phyloP scores from a whole-genome alignment of 2,113 vertebrate genomes.

The Malurus cyaneus region DNA sequence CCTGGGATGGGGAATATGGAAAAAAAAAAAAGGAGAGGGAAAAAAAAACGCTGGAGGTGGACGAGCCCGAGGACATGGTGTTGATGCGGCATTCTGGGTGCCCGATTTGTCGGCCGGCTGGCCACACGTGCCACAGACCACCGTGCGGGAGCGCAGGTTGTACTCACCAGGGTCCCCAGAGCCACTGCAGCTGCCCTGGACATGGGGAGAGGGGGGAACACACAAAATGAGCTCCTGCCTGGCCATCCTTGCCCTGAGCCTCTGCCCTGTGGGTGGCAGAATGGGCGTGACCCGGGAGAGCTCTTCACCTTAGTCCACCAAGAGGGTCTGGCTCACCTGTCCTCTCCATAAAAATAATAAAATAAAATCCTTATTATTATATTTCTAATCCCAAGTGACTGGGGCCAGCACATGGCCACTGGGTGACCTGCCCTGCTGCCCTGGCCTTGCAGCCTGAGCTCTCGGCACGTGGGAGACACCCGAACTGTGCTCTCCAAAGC shows the following conservation, averaged over 20 bases:
- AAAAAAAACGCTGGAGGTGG: constrained; percentile 76
- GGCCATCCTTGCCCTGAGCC: fast-evolving
- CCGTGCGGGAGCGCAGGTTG: constrained; percentile 93
- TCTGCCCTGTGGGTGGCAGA: not conserved
- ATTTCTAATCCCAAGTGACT: not conserved
- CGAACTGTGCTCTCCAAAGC: too few species aligned
- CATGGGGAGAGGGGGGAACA: not conserved
- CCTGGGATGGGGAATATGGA: not conserved
- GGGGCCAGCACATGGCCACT: not conserved
- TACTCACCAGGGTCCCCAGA: constrained; percentile 85
- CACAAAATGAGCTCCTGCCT: not conserved
- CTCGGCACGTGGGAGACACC: not conserved
- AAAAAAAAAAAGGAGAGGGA: too few species aligned
- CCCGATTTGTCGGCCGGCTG: constrained; percentile 81
- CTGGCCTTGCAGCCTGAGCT: not conserved
- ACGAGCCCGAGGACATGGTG: constrained; percentile 73
- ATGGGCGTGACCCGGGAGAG: fast-evolving
- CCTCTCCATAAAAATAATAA: not conserved
- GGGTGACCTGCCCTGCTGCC: not conserved
- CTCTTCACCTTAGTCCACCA: not conserved
- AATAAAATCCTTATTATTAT: not conserved
- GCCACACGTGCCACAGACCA: constrained; percentile 89
- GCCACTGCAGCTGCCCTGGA: constrained; percentile 85
- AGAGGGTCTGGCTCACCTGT: not conserved
- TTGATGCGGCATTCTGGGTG: constrained; percentile 2